Base-by-base conservation (phyloP, 2,888 invertebrate species). In the Agrochola lota region DNA sequence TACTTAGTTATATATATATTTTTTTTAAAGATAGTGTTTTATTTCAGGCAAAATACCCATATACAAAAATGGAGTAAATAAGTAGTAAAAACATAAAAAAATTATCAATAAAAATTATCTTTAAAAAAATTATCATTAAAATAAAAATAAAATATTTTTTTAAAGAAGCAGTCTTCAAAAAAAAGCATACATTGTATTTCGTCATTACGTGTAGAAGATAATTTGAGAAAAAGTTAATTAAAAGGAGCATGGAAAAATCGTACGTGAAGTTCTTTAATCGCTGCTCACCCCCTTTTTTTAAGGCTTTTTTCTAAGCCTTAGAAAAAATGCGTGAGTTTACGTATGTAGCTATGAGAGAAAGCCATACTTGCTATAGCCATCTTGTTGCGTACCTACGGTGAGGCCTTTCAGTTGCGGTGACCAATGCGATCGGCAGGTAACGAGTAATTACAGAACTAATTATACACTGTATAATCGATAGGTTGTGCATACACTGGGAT, bases 361-460 rank as follows among this genome's bases (percentile, higher is more conserved):
- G 15, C 11, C 15, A 12, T 20, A 40, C 11, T 35, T 52, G 71
- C 11, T 68, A 23, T 9, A 77, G 30, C 35, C 49, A 66, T 68
- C 63, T 81, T 17, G 71, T 71, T 57, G 64, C 57, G 23, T 30
- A 64, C 23, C 70, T 57, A 68, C 23, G 9, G 43, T 17, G 23
- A 62, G 52, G 43, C 46, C n/a, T 70, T 63, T 59, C 74, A n/a
- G 66, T 84, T 85, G 87, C 60, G 80, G 82, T 77, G 73, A 73
- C 74, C 71, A 69, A 43, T 78, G 71, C 77, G 67, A 77, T 83
- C 75, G 85, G 76, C 77, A 63, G 73, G 60, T 55, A 73, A 59
- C 77, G 60, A 77, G 77, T 85, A 85, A 85, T 83, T 86, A 76
- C 82, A 67, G 70, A 23, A 71, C 64, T 77, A 77, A 84, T 76